Base-by-base conservation (phyloP, 2,797 vertebrate species). In the Gymnothorax reevesii region DNA sequence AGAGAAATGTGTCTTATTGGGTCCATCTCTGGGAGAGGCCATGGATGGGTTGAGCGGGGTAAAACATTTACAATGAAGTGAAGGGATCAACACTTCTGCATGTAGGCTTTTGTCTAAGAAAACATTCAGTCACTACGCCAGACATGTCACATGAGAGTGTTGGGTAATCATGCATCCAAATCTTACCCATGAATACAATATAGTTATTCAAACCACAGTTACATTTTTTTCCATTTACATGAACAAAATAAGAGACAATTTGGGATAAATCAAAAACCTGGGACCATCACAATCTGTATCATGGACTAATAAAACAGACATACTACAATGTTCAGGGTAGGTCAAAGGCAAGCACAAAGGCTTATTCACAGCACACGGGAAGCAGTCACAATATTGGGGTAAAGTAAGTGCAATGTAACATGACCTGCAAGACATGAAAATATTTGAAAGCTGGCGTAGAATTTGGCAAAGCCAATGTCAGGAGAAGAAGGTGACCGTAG, bases 241-340 rank as follows among this genome's bases (percentile, higher is more conserved):
- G 54, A 55, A n/a, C 17, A 55, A 55, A 59, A 59, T 6, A 7
- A 25, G 8, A n/a, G 22, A 69, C 25, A 69, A n/a, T n/a, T 7
- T 25, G 64, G 64, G 9, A 25, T 7, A 69, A 9, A 69, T 25
- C 22, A 69, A 69, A 69, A 52, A 3, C 60, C 17, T 55, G 12
- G 62, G 22, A 79, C 83, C 52, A 83, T 42, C 5, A 66, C 22
- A 8, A 25, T 82, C 59, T 42, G 15, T 17, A 5, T 7, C 15
- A 33, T 64, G 62, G 62, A 64, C 20, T 22, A 69, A 66, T 66
- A 25, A 9, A n/a, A 69, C 57, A 49, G 66, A 86, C 87, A 84
- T 88, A 87, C 87, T 9, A 88, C 82, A 52, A 84, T 84, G 25
- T 84, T 82, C 64, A 77, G 82, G 15, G 87, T 57, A 49, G 82